Conservation (phyloP, 2,888 invertebrate genomes). For the Habroteleia sp. region DNA sequence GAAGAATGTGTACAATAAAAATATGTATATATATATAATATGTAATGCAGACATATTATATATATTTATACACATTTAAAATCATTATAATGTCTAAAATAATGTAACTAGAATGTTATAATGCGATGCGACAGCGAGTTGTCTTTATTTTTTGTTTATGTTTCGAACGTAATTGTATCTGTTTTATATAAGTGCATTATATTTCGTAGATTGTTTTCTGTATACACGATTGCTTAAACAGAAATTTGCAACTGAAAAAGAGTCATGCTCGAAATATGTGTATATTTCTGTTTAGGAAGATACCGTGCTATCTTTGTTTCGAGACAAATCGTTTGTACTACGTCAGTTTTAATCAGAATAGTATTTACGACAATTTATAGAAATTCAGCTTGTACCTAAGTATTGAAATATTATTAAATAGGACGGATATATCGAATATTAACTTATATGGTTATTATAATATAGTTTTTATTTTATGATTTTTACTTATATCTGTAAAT, state of each 20-base stretch:
- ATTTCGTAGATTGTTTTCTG: slow-evolving; percentile 36
- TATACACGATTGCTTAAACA: slow-evolving; percentile 15
- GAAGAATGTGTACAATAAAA: slow-evolving; percentile 53
- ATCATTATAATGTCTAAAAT: slow-evolving; percentile 47
- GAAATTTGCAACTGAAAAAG: slow-evolving; percentile 10
- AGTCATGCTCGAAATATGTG: slow-evolving; percentile 1
- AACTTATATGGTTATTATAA: slow-evolving; percentile 41
- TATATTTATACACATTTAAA: slow-evolving; percentile 45
- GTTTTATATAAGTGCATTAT: slow-evolving; percentile 34
- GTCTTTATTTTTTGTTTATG: slow-evolving; percentile 17
- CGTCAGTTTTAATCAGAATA: slow-evolving; percentile 44
- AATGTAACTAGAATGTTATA: slow-evolving; percentile 51
- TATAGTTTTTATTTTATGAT: slow-evolving; percentile 40
- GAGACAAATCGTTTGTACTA: slow-evolving; percentile 32
- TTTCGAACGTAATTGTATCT: slow-evolving; percentile 31
- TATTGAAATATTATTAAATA: slow-evolving; percentile 50
- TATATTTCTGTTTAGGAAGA: slow-evolving; percentile 32
- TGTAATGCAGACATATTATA: slow-evolving; percentile 16
- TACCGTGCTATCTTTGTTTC: slow-evolving; percentile 37
- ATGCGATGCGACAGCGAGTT: slow-evolving; percentile 37
- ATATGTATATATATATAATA: slow-evolving; percentile 46
- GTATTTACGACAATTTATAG: slow-evolving; percentile 42
- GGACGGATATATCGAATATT: slow-evolving; percentile 37
- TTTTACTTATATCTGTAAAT: slow-evolving; percentile 33
- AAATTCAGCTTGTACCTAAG: slow-evolving; percentile 55